Evolutionary conservation across 2,113 vertebrate genomes (phyloP).

Genomic region (Tretioscincus oriximinensis): DNA sequence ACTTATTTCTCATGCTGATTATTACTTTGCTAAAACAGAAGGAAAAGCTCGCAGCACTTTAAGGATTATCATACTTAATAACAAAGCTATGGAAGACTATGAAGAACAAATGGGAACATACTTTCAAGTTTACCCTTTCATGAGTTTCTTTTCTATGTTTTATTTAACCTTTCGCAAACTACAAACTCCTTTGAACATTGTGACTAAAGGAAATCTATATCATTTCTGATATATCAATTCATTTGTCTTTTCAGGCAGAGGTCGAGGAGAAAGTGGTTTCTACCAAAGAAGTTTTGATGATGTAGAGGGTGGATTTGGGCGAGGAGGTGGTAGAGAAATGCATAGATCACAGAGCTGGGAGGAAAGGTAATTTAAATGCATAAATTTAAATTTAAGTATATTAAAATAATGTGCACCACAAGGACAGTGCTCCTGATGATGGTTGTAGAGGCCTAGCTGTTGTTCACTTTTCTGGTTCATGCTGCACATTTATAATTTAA

Average conservation of each 20-base stretch:
- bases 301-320: slow-evolving; percentile 94
- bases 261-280: slow-evolving; percentile 96
- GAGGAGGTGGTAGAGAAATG: slow-evolving; percentile 91
- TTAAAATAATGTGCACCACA: neutral
- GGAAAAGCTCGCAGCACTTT: too few relatives aligned
- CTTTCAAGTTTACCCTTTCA: slow-evolving; percentile 58
- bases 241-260: slow-evolving; percentile 84
- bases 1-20: neutral
- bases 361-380: slow-evolving; percentile 83
- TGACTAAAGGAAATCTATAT: neutral
- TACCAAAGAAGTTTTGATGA: slow-evolving; percentile 99
- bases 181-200: neutral
- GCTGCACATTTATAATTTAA: neutral
- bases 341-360: slow-evolving; percentile 99
- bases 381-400: neutral
- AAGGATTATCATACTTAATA: too few relatives aligned
- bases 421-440: neutral
- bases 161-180: slow-evolving; percentile 20
- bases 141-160: slow-evolving; percentile 52
- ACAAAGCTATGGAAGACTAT: neutral
- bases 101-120: slow-evolving; percentile 38
- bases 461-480: neutral
- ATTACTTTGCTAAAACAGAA: slow-evolving; percentile 5
- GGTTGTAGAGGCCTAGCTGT: neutral
- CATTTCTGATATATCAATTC: neutral